Conservation (phyloP, 92 coral and sea anemone genomes). For the Heteractis magnifica region DNA sequence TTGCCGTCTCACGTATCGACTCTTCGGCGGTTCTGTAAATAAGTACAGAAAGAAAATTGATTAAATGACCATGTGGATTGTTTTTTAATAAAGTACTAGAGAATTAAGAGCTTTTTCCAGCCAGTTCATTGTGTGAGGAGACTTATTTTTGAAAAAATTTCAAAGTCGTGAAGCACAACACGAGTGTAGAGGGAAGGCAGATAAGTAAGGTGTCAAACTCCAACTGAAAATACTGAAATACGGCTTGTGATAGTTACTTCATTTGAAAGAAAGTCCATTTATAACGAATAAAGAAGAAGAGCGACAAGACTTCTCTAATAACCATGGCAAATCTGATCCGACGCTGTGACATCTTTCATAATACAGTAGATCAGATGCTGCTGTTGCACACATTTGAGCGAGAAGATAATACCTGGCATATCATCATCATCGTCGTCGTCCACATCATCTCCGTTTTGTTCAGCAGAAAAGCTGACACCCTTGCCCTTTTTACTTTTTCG, state of each 20-base stretch:
- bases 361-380: neutral
- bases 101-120: conserved; percentile 9
- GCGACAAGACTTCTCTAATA: neutral
- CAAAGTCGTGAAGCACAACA: conserved; percentile 4
- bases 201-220: conserved; percentile 21
- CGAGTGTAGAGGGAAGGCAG: neutral
- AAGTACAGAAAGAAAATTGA: neutral
- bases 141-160: neutral
- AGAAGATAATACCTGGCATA: conserved; percentile 49
- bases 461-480: conserved; percentile 81
- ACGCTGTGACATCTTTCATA: conserved; percentile 20
- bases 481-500: conserved; percentile 57
- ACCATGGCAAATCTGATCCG: conserved; percentile 23
- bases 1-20: conserved; percentile 90
- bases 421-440: conserved; percentile 70
- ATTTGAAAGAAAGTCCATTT: conserved; percentile 17
- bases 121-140: neutral
- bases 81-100: neutral
- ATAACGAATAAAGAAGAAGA: neutral
- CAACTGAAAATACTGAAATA: neutral
- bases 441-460: conserved; percentile 65
- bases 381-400: conserved; percentile 14
- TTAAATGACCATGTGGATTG: neutral
- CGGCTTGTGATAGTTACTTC: neutral
- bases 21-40: conserved; percentile 93